A percentile compares a stretch with the other conserved stretches of the same genome.
These are phyloP conservation scores for Drosophila simulans DNA, from an alignment of 1,140 invertebrate species.

Conservation along the genomic window DNA sequence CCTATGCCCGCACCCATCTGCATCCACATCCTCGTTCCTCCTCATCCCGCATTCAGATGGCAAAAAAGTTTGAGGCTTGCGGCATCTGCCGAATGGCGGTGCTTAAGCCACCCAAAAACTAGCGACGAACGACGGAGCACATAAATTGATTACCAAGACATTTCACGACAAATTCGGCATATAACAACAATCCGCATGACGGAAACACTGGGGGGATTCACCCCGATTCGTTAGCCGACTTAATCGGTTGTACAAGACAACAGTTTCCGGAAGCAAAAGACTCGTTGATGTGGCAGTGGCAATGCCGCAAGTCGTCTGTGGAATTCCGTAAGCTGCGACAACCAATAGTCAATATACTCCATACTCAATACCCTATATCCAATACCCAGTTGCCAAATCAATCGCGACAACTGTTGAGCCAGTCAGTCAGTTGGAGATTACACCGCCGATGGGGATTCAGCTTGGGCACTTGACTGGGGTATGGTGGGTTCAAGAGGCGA, in stretches of 20 bases:
- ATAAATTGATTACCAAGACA: slow-evolving; percentile 77
- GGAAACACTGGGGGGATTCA: background rate
- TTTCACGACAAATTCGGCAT: slow-evolving; percentile 74
- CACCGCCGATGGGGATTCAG: slow-evolving; percentile 3
- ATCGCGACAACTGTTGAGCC: slow-evolving; percentile 37
- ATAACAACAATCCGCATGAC: slow-evolving; percentile 54
- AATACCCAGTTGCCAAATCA: slow-evolving; percentile 23
- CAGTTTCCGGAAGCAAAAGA: slow-evolving; percentile 53
- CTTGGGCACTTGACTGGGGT: background rate
- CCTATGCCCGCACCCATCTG: background rate
- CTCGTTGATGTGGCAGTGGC: slow-evolving; percentile 7
- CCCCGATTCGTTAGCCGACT: background rate
- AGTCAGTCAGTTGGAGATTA: slow-evolving; percentile 2
- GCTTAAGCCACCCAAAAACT: slow-evolving; percentile 45
- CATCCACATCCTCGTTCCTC: background rate
- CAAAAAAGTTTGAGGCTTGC: slow-evolving; percentile 19
- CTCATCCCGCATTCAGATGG: background rate
- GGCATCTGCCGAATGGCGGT: slow-evolving; percentile 30
- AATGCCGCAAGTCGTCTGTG: slow-evolving; percentile 3
- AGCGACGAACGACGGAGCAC: slow-evolving; percentile 51
- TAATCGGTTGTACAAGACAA: slow-evolving; percentile 32
- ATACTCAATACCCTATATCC: background rate
- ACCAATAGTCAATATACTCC: background rate
- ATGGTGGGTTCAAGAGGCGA: background rate
- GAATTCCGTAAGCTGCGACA: slow-evolving; percentile 9